Evolutionary conservation across 2,113 vertebrate genomes (phyloP).

Genomic region (Microtus ochrogaster): DNA sequence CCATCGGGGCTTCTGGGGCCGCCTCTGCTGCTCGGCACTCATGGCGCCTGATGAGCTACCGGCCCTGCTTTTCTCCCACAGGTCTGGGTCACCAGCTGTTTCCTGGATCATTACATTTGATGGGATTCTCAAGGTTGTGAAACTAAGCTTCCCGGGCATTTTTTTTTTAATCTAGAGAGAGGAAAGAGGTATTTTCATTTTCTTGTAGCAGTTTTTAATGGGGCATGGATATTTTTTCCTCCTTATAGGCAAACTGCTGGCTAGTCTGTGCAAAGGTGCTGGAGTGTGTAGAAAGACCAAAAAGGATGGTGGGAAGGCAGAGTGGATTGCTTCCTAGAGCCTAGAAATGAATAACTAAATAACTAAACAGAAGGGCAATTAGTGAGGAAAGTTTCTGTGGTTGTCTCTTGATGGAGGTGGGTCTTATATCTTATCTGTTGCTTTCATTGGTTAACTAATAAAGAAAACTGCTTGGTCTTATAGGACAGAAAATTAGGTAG

Average conservation of each 20-base stretch:
- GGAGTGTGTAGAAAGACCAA: background rate
- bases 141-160: background rate
- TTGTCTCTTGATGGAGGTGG: too few relatives aligned
- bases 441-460: too few relatives aligned
- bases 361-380: background rate
- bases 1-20: background rate
- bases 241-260: background rate
- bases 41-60: background rate
- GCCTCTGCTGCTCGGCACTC: background rate
- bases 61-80: background rate
- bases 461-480: too few relatives aligned
- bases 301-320: background rate
- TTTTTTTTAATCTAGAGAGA: background rate
- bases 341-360: background rate
- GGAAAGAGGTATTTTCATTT: slow-evolving; percentile 33
- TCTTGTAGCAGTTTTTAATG: slow-evolving; percentile 33
- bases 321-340: background rate
- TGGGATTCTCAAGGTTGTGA: background rate
- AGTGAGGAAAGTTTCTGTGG: background rate
- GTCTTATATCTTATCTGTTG: too few relatives aligned
- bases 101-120: slow-evolving; percentile 27
- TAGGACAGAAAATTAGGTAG: too few relatives aligned
- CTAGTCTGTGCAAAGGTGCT: slow-evolving; percentile 33
- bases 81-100: slow-evolving; percentile 14
- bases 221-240: background rate